Evolutionary conservation across 1,140 invertebrate species (phyloP).

Genomic region (Trinorchestia longiramus): DNA sequence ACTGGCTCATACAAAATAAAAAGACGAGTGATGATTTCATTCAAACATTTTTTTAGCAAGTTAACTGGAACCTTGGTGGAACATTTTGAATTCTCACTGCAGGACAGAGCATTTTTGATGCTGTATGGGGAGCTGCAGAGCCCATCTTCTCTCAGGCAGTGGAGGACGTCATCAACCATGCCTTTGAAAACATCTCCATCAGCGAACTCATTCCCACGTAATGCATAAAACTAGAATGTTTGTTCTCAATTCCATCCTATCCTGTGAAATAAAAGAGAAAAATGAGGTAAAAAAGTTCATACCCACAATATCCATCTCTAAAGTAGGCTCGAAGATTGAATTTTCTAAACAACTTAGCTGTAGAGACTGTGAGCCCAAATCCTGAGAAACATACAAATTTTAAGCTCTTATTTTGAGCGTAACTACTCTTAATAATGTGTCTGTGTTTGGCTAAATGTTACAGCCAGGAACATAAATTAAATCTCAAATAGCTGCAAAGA

Average conservation of each 20-base stretch:
- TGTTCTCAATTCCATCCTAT: too few species aligned
- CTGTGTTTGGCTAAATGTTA: background rate
- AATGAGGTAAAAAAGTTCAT: too few species aligned
- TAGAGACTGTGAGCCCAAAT: too few species aligned
- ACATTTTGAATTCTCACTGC: background rate
- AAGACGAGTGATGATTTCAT: background rate
- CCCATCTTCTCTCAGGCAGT: background rate
- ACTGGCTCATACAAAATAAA: too few species aligned
- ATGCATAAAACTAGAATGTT: background rate
- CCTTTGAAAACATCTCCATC: background rate
- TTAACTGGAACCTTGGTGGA: background rate
- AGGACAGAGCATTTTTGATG: constrained; percentile 6
- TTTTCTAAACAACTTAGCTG: too few species aligned
- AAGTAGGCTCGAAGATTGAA: too few species aligned
- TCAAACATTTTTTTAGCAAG: background rate
- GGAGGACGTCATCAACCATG: background rate
- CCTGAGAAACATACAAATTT: background rate
- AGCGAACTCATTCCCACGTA: background rate
- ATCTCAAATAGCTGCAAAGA: background rate
- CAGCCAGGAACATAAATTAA: background rate
- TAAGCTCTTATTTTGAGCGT: background rate
- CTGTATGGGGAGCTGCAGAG: background rate
- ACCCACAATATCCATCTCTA: too few species aligned
- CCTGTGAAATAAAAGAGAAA: too few species aligned
- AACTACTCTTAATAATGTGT: background rate